Evolutionary conservation across 1,140 invertebrate genomes (phyloP), one percentile per base, ranked within the genome.

Genomic region (Drosophila parabipectinata): DNA sequence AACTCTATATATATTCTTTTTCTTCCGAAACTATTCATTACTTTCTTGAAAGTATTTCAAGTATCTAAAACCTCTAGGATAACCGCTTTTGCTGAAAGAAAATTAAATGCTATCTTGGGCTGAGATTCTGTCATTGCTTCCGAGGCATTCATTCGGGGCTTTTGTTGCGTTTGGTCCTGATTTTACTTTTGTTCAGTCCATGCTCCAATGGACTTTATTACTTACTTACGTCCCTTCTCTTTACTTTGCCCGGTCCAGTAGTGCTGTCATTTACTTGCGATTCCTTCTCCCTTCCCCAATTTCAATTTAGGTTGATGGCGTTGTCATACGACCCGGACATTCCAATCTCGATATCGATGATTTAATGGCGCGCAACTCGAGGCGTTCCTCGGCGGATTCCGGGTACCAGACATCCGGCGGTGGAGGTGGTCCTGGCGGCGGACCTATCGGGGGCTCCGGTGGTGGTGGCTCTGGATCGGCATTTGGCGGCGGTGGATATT

Each of bases 301-400:
- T 91, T 91, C 77, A 89, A 88, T 92, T 88, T 89, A 92, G 91
- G 88, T 92, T 91, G 91, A 92, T 91, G 91, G 91, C 77, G 91
- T 92, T 79, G 91, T 92, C 80, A 92, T 92, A 78, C 89, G 91
- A 90, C 76, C 93, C 88, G 63, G 90, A 82, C 74, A 93, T 92
- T 67, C 92, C 92, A 69, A 93, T 93, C 64, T 95, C 94, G 92
- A 93, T 92, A 66, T 94, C 93, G 79, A 94, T 94, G 92, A 95
- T 94, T 90, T 91, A 90, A 91, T 92, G 83, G 79, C 79, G 72
- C 83, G 91, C 80, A 90, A 87, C 75, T 85, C 83, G 58, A 92
- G 90, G 64, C 90, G 91, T 32, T 89, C 89, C 37, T 79, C 90
- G 57, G 69, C 64, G 41, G 90, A 91, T 55, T 74, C 54, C 15